Conservation (phyloP, 37 sponge, comb jelly and placozoan genomes). For the Hormiphora californensis region DNA sequence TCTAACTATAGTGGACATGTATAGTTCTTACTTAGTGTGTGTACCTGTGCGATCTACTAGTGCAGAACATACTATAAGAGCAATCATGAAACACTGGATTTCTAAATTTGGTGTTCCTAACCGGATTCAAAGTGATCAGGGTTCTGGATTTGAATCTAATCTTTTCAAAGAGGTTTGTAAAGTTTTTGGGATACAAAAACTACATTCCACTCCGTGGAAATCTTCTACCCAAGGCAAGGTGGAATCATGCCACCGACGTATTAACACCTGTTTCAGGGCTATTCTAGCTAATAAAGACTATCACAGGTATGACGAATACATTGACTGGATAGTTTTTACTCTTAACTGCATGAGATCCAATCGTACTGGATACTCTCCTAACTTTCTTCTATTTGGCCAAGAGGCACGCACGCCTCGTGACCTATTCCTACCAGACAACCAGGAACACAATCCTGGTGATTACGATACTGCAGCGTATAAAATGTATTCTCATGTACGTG, state of each 20-base stretch:
- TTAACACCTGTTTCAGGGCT: background rate
- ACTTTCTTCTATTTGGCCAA: background rate
- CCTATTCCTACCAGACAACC: background rate
- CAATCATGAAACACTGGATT: constrained; percentile 7
- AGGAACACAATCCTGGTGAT: background rate
- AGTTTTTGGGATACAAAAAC: background rate
- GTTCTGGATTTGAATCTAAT: background rate
- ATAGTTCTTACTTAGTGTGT: background rate
- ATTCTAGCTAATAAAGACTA: background rate
- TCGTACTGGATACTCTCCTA: background rate
- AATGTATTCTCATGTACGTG: background rate
- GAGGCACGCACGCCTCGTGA: background rate
- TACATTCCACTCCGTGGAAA: background rate
- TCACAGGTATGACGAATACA: background rate
- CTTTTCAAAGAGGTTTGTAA: background rate
- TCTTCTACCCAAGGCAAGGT: background rate
- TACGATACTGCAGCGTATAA: background rate
- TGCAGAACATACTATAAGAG: background rate
- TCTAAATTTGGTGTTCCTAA: background rate
- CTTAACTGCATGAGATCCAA: background rate
- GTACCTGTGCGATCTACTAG: background rate
- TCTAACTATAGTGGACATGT: background rate
- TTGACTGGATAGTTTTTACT: background rate
- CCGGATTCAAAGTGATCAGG: background rate
- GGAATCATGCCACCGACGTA: background rate